Base-by-base conservation (phyloP, 1,140 invertebrate species). In the Prorops nasuta region DNA sequence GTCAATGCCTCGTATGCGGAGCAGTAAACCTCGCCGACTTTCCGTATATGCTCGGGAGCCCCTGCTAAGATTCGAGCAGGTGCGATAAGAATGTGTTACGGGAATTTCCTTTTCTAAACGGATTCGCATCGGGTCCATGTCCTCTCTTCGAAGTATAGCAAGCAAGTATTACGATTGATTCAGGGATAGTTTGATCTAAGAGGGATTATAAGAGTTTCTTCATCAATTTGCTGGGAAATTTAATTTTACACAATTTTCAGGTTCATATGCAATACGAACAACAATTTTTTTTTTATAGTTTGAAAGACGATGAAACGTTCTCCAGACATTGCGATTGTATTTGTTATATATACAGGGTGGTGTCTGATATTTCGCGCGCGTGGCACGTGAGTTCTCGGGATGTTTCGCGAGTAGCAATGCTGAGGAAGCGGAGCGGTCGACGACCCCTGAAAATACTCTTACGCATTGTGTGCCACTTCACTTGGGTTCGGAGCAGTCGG, bases 401-500 rank as follows among this genome's bases (percentile, higher is more conserved):
- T 28, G 24, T 10, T 10, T 28, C 24, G 24, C 24, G 24, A 28
- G 10, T 28, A 28, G 10, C 24, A 10, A 10, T 28, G 24, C 24
- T 10, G 54, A 60, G 54, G 69, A 74, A 74, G 58, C 71, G 72
- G 72, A 72, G 69, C 71, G 72, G 72, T 73, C 71, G 56, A 63
- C 61, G 69, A 72, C 58, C 71, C 47, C 60, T 68, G 58, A 67
- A 67, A 68, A 70, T 73, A 74, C 70, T 75, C 71, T 72, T 74
- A 72, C 70, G 70, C 70, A 71, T 73, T 71, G 69, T 73, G 71
- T 75, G 71, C 71, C 69, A 76, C 73, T 74, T 74, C 69, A 66
- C 64, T 73, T 69, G 54, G 58, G 66, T 66, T 50, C 54, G 48
- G 54, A 56, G 44, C 51, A 47, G 51, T n/a, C n/a, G 54, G 44